phyloP scores from a whole-genome alignment of 2,113 vertebrate genomes.

The Anser cygnoides region DNA sequence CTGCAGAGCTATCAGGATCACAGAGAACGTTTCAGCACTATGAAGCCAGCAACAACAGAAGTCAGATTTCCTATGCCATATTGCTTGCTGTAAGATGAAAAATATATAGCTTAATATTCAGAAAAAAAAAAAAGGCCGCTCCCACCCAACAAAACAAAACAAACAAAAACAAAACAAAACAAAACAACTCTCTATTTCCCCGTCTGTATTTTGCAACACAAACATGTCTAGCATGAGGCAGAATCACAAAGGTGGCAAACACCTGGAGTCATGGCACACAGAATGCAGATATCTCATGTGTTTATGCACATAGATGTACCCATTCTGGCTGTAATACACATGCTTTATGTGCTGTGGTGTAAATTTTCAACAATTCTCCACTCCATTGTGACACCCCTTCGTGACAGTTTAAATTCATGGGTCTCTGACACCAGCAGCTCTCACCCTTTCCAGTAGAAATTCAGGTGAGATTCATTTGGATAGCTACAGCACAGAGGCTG shows the following conservation, averaged over 20 bases:
- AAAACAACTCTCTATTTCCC: not conserved
- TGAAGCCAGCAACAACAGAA: not conserved
- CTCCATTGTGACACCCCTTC: not conserved
- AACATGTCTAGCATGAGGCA: fast-evolving
- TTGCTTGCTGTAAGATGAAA: not conserved
- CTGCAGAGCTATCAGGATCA: constrained; percentile 35
- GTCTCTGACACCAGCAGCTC: not conserved
- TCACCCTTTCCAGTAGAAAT: not conserved
- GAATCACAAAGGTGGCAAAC: not conserved
- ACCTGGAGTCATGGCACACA: not conserved
- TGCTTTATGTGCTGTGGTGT: not conserved
- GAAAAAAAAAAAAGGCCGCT: not conserved
- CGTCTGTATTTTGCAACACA: not conserved
- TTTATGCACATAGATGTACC: not conserved
- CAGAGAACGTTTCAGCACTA: not conserved
- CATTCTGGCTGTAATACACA: not conserved
- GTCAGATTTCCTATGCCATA: not conserved
- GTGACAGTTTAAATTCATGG: not conserved
- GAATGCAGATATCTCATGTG: fast-evolving
- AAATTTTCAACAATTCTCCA: not conserved
- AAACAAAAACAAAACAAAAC: too few species aligned
- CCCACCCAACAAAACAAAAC: too few species aligned
- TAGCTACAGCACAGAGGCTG: not conserved
- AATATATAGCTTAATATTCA: not conserved
- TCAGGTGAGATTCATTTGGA: not conserved